Evolutionary conservation across 2,797 vertebrate species (phyloP).

Genomic region (Rousettus madagascariensis): DNA sequence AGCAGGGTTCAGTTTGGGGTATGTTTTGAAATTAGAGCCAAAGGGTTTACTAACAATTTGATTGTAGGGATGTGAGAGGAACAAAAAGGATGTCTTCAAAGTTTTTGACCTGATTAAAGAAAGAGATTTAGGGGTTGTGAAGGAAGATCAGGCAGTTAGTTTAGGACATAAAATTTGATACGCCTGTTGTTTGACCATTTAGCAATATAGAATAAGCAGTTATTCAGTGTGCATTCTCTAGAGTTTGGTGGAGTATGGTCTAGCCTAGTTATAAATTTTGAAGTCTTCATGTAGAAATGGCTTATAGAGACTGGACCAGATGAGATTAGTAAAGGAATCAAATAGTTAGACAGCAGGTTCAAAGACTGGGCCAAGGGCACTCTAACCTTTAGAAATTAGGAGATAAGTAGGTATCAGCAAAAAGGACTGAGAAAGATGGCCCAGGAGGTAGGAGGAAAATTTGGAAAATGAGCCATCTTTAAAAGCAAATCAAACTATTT

Average conservation of each 20-base stretch:
- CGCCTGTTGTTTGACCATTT: neutral
- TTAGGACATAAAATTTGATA: neutral
- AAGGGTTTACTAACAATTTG: neutral
- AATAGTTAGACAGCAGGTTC: neutral
- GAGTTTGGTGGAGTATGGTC: neutral
- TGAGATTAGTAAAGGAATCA: neutral
- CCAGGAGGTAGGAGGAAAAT: neutral
- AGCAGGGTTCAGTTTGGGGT: neutral
- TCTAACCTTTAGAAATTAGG: neutral
- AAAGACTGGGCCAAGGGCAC: neutral
- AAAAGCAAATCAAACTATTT: slow-evolving; percentile 39
- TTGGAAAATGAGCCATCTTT: slow-evolving; percentile 18
- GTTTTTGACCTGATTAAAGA: neutral
- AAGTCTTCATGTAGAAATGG: slow-evolving; percentile 18
- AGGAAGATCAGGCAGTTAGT: neutral
- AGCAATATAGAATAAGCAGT: neutral
- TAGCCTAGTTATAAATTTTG: neutral
- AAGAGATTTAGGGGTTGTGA: neutral
- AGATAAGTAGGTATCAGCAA: neutral
- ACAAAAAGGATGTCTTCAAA: neutral
- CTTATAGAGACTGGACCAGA: neutral
- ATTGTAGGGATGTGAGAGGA: neutral
- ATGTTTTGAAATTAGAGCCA: slow-evolving; percentile 23
- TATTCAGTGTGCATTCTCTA: neutral
- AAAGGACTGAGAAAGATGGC: neutral